Evolutionary conservation across 2,888 invertebrate genomes (phyloP).

Genomic region (Xestia sexstrigata): DNA sequence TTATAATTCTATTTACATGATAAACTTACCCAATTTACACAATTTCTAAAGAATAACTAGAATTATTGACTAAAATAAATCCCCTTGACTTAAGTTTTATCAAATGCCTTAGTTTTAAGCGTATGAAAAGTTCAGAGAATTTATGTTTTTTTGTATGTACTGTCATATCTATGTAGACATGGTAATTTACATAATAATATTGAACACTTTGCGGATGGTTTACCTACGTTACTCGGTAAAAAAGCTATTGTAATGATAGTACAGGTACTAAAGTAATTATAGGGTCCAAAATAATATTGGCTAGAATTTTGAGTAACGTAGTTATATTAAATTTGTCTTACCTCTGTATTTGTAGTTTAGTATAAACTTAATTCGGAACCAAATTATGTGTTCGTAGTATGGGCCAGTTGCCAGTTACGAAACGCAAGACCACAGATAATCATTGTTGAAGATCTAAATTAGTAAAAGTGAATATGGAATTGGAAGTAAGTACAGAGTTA

Average conservation of each 20-base stretch:
- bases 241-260: conserved; percentile 74
- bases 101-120: conserved; percentile 24
- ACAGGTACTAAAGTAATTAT: conserved; percentile 78
- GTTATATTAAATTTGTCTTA: conserved; percentile 62
- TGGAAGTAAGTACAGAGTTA: conserved; percentile 67
- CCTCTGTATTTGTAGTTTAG: conserved; percentile 65
- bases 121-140: conserved; percentile 13
- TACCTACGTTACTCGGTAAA: conserved; percentile 67
- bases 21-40: conserved; percentile 53
- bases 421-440: not conserved
- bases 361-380: conserved; percentile 29
- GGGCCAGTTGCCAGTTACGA: conserved; percentile 6
- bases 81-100: conserved; percentile 9
- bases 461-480: conserved; percentile 44
- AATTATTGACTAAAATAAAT: conserved; percentile 35
- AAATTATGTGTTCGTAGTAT: conserved; percentile 13
- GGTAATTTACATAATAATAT: conserved; percentile 52
- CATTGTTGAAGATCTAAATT: not conserved
- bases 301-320: conserved; percentile 78
- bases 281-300: conserved; percentile 84
- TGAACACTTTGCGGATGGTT: conserved; percentile 42
- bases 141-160: conserved; percentile 11
- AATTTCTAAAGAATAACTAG: conserved; percentile 48
- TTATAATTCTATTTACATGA: conserved; percentile 46
- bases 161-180: conserved; percentile 65